Base-by-base conservation (phyloP, 2,888 invertebrate species). In the Caenorhabditis afra region DNA sequence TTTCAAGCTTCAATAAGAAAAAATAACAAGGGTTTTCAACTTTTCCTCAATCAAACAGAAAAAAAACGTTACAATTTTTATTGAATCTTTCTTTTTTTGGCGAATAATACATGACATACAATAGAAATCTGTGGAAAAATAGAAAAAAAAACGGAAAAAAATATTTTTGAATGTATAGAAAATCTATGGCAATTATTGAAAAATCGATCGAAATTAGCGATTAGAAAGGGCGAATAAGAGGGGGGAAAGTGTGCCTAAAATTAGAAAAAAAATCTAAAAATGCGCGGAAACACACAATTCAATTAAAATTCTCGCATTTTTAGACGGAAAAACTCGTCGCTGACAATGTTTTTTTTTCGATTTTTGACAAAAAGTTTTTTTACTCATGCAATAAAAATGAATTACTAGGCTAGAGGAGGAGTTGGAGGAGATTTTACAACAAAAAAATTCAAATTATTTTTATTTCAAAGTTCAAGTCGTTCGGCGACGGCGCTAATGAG, bases 401-500 rank as follows among this genome's bases (percentile, higher is more conserved):
- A n/a, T 29, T 29, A 29, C 29, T 29, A 29, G 29, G 29, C 41
- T 41, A 41, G 41, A 11, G 41, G 41, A 14, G 41, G 29, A 29
- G 7, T 29, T 29, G 29, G 7, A 29, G 29, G 29, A 3, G 29
- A 29, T 29, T 29, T 29, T 29, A 41, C 5, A 22, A 58, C 8
- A 41, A 58, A 22, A 58, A 55, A 16, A 52, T n/a, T 23, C 44
- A 44, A 59, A 44, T 58, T 22, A 23, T 23, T n/a, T n/a, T n/a
- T n/a, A n/a, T 37, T 37, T 57, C 44, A 71, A 8, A 71, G 29
- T 18, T 49, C 37, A 10, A 71, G 64, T 49, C 71, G 62, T 74
- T 89, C 89, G 52, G 87, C 85, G 35, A 89, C 87, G n/a, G 90
- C 90, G n/a, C 90, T 90, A 35, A 89, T 87, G 53, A 90, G 81